Evolutionary conservation across 1,140 invertebrate species (phyloP), one percentile per base, ranked within the genome.

Genomic region (Neodiprion lecontei): DNA sequence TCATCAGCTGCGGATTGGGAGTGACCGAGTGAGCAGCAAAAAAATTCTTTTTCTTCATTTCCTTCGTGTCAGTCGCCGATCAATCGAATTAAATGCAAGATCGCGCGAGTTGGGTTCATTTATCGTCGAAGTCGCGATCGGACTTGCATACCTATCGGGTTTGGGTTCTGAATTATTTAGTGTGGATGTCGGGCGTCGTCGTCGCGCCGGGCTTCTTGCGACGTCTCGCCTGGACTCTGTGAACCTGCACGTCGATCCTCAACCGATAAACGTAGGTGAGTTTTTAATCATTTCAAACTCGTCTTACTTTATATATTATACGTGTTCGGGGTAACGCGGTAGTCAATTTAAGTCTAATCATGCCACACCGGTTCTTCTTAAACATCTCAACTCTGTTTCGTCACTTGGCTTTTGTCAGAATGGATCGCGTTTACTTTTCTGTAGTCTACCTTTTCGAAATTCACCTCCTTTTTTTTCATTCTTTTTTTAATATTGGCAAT

Each of bases 71-170:
- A 40, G 28, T 40, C 28, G 28, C 28, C 28, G 28, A 40, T 40
- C 28, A 1, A 40, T 40, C 28, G 28, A 40, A 40, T 40, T 40
- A 40, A 40, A 40, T 40, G 28, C 28, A 61, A 9, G 5, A 61
- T 12, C 53, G 53, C 11, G 11, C 53, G 53, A 1, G n/a, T 61
- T 12, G 53, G n/a, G 3, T 61, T 61, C 53, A 14, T 14, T 61
- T 12, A 61, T 12, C 4, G 11, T 61, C 53, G 4, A 12, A 14
- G 11, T 61, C 53, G 53, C 53, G 53, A 61, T 61, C 53, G n/a
- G 53, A 61, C 53, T 14, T 61, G 53, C 53, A 61, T 61, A 61
- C 53, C 53, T 61, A 61, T 61, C 53, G 53, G 53, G 11, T 61
- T 17, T 9, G 11, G 7, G 53, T 12, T 61, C 9, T 61, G 53